Evolutionary conservation across 2,888 invertebrate genomes (phyloP), one percentile per base, ranked within the genome.

Genomic region (Hydraecia micacea): DNA sequence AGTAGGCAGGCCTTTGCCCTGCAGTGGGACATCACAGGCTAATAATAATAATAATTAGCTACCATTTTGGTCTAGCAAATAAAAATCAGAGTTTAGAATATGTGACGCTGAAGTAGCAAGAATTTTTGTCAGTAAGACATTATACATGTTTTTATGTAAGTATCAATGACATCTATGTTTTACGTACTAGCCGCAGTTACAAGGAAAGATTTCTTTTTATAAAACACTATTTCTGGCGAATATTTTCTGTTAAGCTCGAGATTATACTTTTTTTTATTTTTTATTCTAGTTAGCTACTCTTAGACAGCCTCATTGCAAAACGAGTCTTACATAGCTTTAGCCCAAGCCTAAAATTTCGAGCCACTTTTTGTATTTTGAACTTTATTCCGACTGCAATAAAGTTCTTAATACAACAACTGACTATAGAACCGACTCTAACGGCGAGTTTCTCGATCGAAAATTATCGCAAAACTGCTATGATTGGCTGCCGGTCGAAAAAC

Each of bases 111-210:
- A 1, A 8, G 21, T 2, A 28, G 28, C 15, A 55, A 67, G n/a
- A 63, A 0, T 65, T 72, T 67, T 60, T 39, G 77, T 77, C 62
- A 32, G 6, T 21, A 15, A 67, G 73, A 81, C 65, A 28, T 70
- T 32, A n/a, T 62, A 49, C 39, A 21, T 13, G 25, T 28, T 21
- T 49, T 72, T 66, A 32, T 39, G n/a, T 25, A 28, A 67, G 15
- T 28, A 32, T 68, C n/a, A 63, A 58, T 3, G 25, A 36, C n/a
- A 63, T 21, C 4, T 62, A 32, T 58, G 18, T 63, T 49, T n/a
- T 49, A 69, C 46, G 11, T 46, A 66, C 8, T 15, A 46, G 25
- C 8, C n/a, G 4, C 15, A n/a, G 4, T 65, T 36, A n/a, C 2
- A n/a, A n/a, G 18, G 72, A 28, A 36, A 32, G 32, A 6, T 52